Percentiles rank a stretch among this genome's conserved stretches.
phyloP scores from a whole-genome alignment of 2,888 invertebrate species.

The Melinaea menophilus region DNA sequence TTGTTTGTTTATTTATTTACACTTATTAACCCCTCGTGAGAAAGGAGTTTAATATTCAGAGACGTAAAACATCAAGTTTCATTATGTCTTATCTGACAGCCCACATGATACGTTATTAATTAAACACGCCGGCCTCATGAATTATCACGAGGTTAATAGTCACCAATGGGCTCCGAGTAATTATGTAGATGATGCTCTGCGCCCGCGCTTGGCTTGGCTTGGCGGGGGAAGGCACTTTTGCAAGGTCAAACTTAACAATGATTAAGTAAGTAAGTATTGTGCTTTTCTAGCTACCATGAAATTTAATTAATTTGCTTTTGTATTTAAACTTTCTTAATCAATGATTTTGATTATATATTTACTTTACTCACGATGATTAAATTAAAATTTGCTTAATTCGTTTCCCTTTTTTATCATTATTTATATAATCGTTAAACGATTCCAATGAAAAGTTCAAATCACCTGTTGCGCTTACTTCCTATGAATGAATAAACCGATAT shows the following conservation, averaged over 20 bases:
- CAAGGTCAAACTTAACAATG: neutral
- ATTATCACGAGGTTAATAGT: constrained; percentile 76
- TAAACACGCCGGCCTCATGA: constrained; percentile 66
- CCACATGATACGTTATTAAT: constrained; percentile 74
- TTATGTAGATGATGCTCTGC: constrained; percentile 73
- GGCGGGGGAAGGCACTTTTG: constrained; percentile 40
- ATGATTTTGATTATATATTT: too few species aligned
- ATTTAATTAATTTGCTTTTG: too few species aligned
- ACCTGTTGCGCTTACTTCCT: too few species aligned
- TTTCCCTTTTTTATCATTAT: too few species aligned
- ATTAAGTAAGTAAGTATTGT: too few species aligned
- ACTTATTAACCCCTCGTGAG: neutral
- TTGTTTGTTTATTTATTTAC: neutral
- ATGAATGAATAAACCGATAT: neutral
- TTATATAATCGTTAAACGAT: too few species aligned
- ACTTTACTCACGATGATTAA: too few species aligned
- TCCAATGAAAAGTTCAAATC: too few species aligned
- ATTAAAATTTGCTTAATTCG: too few species aligned
- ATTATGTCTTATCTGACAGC: constrained; percentile 71
- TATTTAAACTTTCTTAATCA: too few species aligned
- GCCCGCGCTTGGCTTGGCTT: constrained; percentile 52
- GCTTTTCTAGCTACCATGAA: too few species aligned
- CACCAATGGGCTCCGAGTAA: constrained; percentile 76
- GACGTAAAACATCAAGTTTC: constrained; percentile 50
- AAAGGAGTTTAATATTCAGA: constrained; percentile 17